phyloP scores from a whole-genome alignment of 2,888 invertebrate genomes.

The Hirtodrosophila duncani region DNA sequence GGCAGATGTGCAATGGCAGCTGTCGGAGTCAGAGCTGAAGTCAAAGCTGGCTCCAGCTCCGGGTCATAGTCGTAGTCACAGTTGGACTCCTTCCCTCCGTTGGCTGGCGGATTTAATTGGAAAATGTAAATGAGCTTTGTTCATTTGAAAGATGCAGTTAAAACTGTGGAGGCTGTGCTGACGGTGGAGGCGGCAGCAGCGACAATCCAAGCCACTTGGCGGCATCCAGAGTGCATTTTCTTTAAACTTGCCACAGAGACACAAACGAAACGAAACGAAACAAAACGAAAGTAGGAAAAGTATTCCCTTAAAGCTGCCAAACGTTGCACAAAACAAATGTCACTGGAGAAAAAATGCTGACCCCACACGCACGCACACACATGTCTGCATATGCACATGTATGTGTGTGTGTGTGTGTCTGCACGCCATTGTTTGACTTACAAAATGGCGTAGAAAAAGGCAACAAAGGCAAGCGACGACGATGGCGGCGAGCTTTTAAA shows the following conservation, averaged over 20 bases:
- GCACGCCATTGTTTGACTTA: constrained; percentile 64
- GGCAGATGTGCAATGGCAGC: constrained; percentile 52
- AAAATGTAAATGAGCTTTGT: constrained; percentile 76
- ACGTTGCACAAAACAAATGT: constrained; percentile 51
- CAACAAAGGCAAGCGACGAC: constrained; percentile 56
- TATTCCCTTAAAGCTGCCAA: constrained; percentile 51
- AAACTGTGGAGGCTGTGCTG: constrained; percentile 9
- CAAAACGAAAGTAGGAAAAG: neutral
- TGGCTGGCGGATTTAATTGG: constrained; percentile 73
- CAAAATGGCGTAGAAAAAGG: constrained; percentile 64
- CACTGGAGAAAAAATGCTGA: constrained; percentile 47
- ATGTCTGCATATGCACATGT: constrained; percentile 7
- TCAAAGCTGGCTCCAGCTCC: constrained; percentile 10
- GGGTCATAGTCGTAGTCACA: constrained; percentile 16
- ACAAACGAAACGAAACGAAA: constrained; percentile 9
- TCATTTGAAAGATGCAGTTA: constrained; percentile 60
- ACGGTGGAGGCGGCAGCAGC: constrained; percentile 40
- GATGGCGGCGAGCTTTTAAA: constrained; percentile 47
- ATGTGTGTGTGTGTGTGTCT: constrained; percentile 18
- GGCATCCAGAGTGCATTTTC: constrained; percentile 47
- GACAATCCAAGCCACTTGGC: too few species aligned
- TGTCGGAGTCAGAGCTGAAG: constrained; percentile 17
- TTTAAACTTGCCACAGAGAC: constrained; percentile 39
- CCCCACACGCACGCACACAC: constrained; percentile 31
- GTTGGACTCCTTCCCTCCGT: constrained; percentile 16